Percentiles rank a stretch among this genome's conserved stretches.
Conservation (phyloP, 2,113 vertebrate species). For the Oryzias curvinotus region DNA sequence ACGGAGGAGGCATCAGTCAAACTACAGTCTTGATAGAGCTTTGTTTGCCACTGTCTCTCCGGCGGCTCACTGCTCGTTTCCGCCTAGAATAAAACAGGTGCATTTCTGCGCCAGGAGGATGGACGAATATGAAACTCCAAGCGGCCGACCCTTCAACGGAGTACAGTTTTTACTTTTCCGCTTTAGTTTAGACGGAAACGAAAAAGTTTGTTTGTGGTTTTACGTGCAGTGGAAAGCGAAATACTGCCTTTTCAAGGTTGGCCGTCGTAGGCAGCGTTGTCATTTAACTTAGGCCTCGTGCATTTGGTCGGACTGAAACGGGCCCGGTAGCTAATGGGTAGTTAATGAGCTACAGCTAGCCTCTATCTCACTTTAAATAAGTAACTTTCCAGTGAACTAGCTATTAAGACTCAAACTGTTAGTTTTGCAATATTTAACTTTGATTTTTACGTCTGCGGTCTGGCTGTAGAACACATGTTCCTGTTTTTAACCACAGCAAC, state of each 20-base stretch:
- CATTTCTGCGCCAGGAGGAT: conserved; percentile 49
- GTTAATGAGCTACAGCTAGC: conserved; percentile 37
- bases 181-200: no score
- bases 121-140: conserved; percentile 5
- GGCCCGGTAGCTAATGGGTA: conserved; percentile 50
- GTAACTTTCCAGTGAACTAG: neutral
- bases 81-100: conserved; percentile 72
- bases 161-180: no score
- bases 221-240: neutral
- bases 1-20: neutral
- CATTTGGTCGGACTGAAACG: conserved; percentile 16
- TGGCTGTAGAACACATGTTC: neutral
- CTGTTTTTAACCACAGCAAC: neutral
- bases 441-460: neutral
- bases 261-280: conserved; percentile 28
- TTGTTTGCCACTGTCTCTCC: conserved; percentile 22
- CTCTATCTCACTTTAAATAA: neutral
- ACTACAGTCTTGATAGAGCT: neutral
- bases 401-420: neutral
- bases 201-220: neutral
- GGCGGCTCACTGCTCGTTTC: conserved; percentile 20
- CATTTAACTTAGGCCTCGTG: conserved; percentile 45
- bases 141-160: neutral
- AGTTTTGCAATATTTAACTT: neutral
- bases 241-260: conserved; percentile 44